These are phyloP conservation scores for Drosophila yakuba DNA, from an alignment of 1,140 invertebrate species.

Conservation along the genomic window DNA sequence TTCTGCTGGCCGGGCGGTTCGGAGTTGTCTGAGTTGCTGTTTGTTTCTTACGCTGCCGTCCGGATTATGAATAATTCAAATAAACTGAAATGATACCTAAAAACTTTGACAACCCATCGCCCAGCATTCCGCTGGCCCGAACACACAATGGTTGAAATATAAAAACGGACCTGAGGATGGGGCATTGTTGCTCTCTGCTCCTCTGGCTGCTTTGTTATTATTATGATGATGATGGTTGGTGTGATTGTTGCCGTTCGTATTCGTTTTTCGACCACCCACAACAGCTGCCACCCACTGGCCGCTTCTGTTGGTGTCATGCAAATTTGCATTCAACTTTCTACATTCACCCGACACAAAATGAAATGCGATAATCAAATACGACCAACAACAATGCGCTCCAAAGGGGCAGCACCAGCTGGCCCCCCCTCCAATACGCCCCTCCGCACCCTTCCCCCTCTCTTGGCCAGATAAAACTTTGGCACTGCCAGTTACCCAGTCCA, in stretches of 20 bases:
- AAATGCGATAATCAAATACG: constrained; percentile 82
- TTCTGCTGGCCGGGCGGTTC: constrained; percentile 19
- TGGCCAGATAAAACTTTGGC: constrained; percentile 71
- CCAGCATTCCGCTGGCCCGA: neutral
- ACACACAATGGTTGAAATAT: constrained; percentile 25
- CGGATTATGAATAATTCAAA: constrained; percentile 83
- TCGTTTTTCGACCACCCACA: constrained; percentile 3
- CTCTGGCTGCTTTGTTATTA: constrained; percentile 60
- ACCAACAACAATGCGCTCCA: constrained; percentile 75
- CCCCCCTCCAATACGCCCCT: neutral
- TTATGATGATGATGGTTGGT: constrained; percentile 74
- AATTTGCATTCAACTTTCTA: constrained; percentile 82
- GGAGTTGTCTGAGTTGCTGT: constrained; percentile 28
- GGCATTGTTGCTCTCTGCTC: constrained; percentile 38
- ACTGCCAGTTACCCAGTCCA: constrained; percentile 58
- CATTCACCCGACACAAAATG: constrained; percentile 78
- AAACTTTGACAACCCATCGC: constrained; percentile 67
- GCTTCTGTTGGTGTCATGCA: constrained; percentile 72
- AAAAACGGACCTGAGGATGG: constrained; percentile 15
- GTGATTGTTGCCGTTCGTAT: constrained; percentile 68
- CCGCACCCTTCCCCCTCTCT: constrained; percentile 6
- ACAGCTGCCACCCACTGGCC: constrained; percentile 13
- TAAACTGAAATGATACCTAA: constrained; percentile 83
- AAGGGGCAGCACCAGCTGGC: constrained; percentile 30
- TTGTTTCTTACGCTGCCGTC: constrained; percentile 60